Evolutionary conservation across 2,888 invertebrate genomes (phyloP), one percentile per base, ranked within the genome.

Genomic region (Agrilus cyanescens): DNA sequence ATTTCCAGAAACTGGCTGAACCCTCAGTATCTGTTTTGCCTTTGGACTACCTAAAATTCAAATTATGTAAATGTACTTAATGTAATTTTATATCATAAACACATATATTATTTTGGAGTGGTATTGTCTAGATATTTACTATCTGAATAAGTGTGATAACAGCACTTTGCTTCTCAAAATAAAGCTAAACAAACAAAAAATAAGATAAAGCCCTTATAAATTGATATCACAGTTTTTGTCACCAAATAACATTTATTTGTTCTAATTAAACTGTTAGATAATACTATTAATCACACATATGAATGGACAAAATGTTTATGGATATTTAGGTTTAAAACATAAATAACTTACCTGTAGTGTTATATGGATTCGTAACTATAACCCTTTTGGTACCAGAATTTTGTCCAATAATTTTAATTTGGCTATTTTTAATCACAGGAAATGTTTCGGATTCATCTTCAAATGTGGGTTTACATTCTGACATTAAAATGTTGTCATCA

Each of bases 1-100:
- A 48, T 62, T 61, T 51, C 55, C 54, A 33, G 60, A 56, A 43
- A 67, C 54, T 12, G 63, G 58, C 46, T 67, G 66, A 4, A 67
- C 63, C 46, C 65, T 60, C 37, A 67, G 55, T 38, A 65, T 60
- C 43, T 56, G 56, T 47, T 63, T 47, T 13, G 48, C 38, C 37
- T 50, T 49, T 31, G 43, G 29, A 41, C 43, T 30, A 32, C 39
- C 12, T 34, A 4, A 35, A 34, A 20, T 13, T 18, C 33, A 40
- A 18, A 34, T 40, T 36, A 6, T n/a, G 32, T n/a, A 32, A 30
- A 31, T 15, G 20, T 31, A n/a, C n/a, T n/a, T n/a, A n/a, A n/a
- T n/a, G n/a, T n/a, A n/a, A n/a, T n/a, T n/a, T n/a, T n/a, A n/a
- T n/a, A n/a, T n/a, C n/a, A n/a, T n/a, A n/a, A n/a, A n/a, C n/a